A percentile compares a stretch with the other conserved stretches of the same genome.
These are phyloP conservation scores for Onychostoma macrolepis DNA, from an alignment of 2,113 vertebrate species.

Conservation along the genomic window DNA sequence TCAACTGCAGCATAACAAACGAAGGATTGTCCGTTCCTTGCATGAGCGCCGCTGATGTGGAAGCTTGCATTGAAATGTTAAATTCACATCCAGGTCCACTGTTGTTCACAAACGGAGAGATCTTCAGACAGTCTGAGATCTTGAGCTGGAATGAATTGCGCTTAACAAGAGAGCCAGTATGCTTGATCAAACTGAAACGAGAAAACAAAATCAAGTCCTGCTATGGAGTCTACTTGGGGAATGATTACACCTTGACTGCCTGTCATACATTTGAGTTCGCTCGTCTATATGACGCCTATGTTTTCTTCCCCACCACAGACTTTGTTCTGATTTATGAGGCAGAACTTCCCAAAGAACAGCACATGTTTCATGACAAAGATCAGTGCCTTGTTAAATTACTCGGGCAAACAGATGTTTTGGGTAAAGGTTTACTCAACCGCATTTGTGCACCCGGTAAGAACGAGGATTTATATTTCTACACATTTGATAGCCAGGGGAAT, in stretches of 20 bases:
- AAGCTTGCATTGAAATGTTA: not conserved
- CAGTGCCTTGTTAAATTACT: slow-evolving; percentile 23
- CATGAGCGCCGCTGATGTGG: not conserved
- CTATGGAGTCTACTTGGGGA: slow-evolving; percentile 14
- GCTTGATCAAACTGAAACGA: not conserved
- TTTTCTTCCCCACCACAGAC: not conserved
- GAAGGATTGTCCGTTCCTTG: not conserved
- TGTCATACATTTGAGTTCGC: not conserved
- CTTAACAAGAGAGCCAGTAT: not conserved
- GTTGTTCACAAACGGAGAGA: not conserved
- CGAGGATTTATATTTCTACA: slow-evolving; percentile 6
- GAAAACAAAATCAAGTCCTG: not conserved
- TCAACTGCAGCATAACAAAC: not conserved
- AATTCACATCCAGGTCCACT: not conserved
- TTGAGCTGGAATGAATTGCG: not conserved
- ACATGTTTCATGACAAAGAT: not conserved
- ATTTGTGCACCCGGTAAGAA: not conserved
- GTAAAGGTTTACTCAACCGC: slow-evolving; percentile 8
- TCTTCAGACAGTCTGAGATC: not conserved
- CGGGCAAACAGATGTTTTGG: not conserved
- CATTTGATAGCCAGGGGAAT: not conserved
- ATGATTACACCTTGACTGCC: not conserved
- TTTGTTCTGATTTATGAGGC: slow-evolving; percentile 17
- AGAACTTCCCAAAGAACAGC: not conserved
- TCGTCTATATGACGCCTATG: not conserved